Percentiles rank a stretch among this genome's conserved stretches.
These are phyloP conservation scores for Lepidocyrtoides sp. DNA, from an alignment of 2,888 invertebrate genomes.

Conservation along the genomic window DNA sequence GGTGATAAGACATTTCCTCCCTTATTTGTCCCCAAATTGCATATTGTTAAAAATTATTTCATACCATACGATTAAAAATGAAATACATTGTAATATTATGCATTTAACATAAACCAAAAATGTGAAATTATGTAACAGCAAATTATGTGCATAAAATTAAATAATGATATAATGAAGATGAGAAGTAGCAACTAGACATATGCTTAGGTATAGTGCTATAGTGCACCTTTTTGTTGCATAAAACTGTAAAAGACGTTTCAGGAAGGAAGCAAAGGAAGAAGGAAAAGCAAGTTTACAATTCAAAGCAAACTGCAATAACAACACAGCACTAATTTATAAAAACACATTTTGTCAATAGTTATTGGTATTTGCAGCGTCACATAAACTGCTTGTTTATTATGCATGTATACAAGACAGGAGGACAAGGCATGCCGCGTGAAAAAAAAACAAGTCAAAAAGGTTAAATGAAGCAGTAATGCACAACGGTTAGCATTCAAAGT, in stretches of 20 bases:
- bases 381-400: neutral
- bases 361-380: neutral
- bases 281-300: neutral
- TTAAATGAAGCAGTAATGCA: constrained; percentile 56
- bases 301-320: neutral
- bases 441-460: constrained; percentile 37
- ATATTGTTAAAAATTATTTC: neutral
- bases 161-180: neutral
- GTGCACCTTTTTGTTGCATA: neutral
- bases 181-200: neutral
- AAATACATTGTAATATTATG: neutral
- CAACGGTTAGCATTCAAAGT: neutral
- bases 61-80: neutral
- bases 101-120: neutral
- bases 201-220: no score
- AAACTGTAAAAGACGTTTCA: neutral
- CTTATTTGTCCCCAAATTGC: neutral
- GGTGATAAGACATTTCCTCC: neutral
- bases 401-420: neutral
- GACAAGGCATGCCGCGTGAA: neutral
- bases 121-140: neutral
- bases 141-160: neutral
- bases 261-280: constrained; percentile 17
- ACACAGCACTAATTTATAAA: neutral
- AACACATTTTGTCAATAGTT: neutral